Conservation (phyloP, 2,888 invertebrate genomes). For the Dicranocentrus wangi region DNA sequence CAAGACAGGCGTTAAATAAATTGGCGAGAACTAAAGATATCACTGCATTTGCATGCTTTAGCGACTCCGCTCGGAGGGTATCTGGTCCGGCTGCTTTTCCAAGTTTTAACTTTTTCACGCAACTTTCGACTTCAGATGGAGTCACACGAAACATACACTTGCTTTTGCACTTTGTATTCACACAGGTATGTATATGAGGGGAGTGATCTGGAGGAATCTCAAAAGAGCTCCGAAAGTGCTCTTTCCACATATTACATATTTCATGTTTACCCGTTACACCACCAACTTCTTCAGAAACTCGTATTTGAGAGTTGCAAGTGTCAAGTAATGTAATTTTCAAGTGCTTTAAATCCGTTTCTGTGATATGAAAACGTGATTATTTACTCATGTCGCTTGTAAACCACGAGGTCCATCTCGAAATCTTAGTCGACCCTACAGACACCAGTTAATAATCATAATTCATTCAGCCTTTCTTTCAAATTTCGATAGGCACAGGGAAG, state of each 20-base stretch:
- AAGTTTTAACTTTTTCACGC: constrained; percentile 1
- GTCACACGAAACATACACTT: constrained; percentile 3
- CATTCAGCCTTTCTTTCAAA: no score
- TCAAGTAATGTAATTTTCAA: no score
- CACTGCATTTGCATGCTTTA: neutral
- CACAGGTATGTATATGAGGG: neutral
- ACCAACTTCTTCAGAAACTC: no score
- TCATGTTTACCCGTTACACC: neutral
- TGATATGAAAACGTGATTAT: no score
- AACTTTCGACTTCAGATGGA: neutral
- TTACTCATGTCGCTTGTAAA: no score
- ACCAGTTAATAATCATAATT: no score
- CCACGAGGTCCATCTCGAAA: no score
- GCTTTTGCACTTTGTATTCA: no score
- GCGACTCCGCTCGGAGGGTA: neutral
- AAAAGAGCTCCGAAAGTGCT: neutral
- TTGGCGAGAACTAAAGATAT: neutral
- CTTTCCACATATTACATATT: neutral
- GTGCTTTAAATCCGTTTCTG: no score
- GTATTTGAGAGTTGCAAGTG: no score
- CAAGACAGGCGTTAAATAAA: constrained; percentile 10
- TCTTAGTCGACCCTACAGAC: no score
- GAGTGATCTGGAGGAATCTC: neutral
- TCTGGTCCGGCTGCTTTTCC: constrained; percentile 22
- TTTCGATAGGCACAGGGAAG: no score